A percentile compares a stretch with the other conserved stretches of the same genome.
Evolutionary conservation across 1,140 invertebrate genomes (phyloP).

Genomic region (Pinna nobilis): DNA sequence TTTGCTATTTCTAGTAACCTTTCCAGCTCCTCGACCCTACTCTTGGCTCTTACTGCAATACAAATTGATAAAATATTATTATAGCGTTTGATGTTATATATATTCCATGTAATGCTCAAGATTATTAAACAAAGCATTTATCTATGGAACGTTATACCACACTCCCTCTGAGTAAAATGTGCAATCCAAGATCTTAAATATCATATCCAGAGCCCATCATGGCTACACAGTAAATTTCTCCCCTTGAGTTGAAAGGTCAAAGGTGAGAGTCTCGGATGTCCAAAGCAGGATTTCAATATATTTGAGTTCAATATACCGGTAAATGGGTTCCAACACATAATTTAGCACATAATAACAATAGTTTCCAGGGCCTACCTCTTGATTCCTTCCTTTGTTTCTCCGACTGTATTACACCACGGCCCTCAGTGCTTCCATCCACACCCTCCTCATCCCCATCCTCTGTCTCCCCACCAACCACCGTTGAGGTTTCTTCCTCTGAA

Average conservation of each 20-base stretch:
- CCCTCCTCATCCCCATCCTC: slow-evolving; percentile 49
- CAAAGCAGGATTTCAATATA: too few relatives aligned
- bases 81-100: not conserved
- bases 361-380: slow-evolving; percentile 57
- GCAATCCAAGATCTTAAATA: too few relatives aligned
- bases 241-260: too few relatives aligned
- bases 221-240: too few relatives aligned
- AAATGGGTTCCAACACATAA: too few relatives aligned
- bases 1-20: slow-evolving; percentile 72
- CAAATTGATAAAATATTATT: not conserved
- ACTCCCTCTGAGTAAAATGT: too few relatives aligned
- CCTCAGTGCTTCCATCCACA: slow-evolving; percentile 60
- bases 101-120: not conserved
- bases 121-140: not conserved
- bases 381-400: slow-evolving; percentile 60
- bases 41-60: slow-evolving; percentile 70
- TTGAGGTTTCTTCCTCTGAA: slow-evolving; percentile 50
- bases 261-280: too few relatives aligned
- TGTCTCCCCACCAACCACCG: slow-evolving; percentile 17
- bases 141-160: too few relatives aligned
- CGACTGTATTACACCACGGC: slow-evolving; percentile 42
- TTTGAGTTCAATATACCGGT: too few relatives aligned
- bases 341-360: too few relatives aligned
- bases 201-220: too few relatives aligned
- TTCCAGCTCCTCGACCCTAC: slow-evolving; percentile 72